A percentile compares a stretch with the other conserved stretches of the same genome.
phyloP scores from a whole-genome alignment of 2,888 invertebrate genomes.

The Tipula unca region DNA sequence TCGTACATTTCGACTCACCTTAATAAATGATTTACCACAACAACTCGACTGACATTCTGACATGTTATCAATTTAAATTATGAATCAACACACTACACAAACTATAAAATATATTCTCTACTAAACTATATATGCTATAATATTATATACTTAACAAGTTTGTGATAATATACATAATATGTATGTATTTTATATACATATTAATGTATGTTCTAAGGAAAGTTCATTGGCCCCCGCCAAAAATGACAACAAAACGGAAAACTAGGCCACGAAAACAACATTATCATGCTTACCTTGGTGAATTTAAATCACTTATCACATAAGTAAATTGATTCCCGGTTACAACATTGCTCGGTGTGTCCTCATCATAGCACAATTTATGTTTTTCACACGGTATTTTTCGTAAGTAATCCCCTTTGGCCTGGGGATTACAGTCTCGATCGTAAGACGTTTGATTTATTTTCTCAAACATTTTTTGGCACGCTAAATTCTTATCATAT shows the following conservation, averaged over 20 bases:
- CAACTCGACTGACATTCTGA: too few species aligned
- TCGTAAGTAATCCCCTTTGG: conserved; percentile 68
- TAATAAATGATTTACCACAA: too few species aligned
- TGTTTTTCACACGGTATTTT: conserved; percentile 74
- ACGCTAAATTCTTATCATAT: conserved; percentile 61
- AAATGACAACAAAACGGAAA: neutral
- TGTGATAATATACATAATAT: neutral
- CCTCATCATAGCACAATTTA: conserved; percentile 77
- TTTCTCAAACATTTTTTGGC: conserved; percentile 77
- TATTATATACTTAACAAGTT: neutral
- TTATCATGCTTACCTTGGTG: conserved; percentile 68
- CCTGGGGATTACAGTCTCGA: conserved; percentile 59
- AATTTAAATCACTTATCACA: conserved; percentile 77
- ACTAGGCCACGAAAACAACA: neutral
- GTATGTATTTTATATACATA: neutral
- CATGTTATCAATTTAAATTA: too few species aligned
- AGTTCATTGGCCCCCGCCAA: neutral
- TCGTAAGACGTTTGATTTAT: conserved; percentile 79
- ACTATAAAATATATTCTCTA: too few species aligned
- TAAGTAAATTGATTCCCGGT: conserved; percentile 89
- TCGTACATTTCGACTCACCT: too few species aligned
- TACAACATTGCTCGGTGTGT: conserved; percentile 74
- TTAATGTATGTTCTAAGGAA: neutral
- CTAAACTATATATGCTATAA: too few species aligned
- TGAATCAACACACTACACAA: too few species aligned